Percentiles rank a stretch among this genome's conserved stretches.
Evolutionary conservation across 2,113 vertebrate species (phyloP).

Genomic region (Siniperca knerii): DNA sequence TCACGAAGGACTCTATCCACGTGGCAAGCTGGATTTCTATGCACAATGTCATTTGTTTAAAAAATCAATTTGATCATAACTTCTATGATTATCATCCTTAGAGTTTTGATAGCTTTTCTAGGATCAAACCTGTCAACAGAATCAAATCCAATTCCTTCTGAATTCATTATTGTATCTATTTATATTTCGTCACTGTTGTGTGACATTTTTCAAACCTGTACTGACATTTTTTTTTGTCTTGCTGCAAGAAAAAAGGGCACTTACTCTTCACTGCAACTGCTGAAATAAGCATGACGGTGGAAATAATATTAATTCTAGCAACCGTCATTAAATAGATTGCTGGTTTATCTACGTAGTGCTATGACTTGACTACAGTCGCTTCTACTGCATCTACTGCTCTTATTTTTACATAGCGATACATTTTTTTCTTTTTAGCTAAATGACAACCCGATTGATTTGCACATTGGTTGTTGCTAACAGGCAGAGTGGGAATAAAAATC

Average conservation of each 20-base stretch:
- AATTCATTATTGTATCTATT: not conserved
- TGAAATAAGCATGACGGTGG: not conserved
- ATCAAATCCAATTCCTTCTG: not conserved
- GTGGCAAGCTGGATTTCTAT: not conserved
- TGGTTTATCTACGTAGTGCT: not conserved
- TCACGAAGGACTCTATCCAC: not conserved
- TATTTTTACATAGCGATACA: too few species aligned
- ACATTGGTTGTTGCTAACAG: not conserved
- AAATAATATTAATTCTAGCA: not conserved
- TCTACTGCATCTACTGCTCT: too few species aligned
- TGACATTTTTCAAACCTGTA: not conserved
- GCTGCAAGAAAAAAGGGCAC: not conserved
- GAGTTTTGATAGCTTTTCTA: not conserved
- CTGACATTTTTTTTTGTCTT: not conserved
- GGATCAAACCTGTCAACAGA: too few species aligned
- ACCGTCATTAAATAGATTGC: not conserved
- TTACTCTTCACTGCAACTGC: not conserved
- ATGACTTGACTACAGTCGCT: too few species aligned
- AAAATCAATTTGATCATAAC: not conserved
- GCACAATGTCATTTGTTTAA: not conserved
- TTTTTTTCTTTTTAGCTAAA: not conserved
- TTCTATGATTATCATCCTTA: not conserved
- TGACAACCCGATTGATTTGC: not conserved
- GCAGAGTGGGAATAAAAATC: not conserved
- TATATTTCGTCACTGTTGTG: not conserved